Percentiles rank a stretch among this genome's conserved stretches.
These are phyloP conservation scores for Dendrolimus punctatus DNA, from an alignment of 1,140 invertebrate species.

Conservation along the genomic window DNA sequence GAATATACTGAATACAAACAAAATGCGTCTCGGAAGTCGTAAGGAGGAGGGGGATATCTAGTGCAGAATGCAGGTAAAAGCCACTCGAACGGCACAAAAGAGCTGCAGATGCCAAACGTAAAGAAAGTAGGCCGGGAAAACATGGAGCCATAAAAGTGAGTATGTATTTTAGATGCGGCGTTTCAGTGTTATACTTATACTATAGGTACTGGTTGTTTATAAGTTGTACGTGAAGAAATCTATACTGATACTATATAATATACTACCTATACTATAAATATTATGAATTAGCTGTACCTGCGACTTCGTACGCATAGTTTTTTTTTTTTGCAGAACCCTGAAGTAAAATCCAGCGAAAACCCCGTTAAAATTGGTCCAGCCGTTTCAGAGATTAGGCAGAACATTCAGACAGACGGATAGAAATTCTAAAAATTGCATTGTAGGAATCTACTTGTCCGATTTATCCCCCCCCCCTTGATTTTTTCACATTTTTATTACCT, in stretches of 20 bases:
- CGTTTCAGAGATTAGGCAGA: too few relatives aligned
- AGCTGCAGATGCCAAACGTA: conserved; percentile 12
- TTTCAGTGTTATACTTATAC: background rate
- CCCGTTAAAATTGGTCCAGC: too few relatives aligned
- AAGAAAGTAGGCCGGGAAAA: conserved; percentile 28
- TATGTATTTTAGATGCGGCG: conserved; percentile 8
- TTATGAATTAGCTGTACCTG: too few relatives aligned
- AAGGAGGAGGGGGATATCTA: conserved; percentile 8
- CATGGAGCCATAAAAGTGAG: conserved; percentile 2
- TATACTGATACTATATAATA: background rate
- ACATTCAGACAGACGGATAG: too few relatives aligned
- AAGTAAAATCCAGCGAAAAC: too few relatives aligned
- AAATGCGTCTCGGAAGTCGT: conserved; percentile 2
- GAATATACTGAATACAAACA: background rate
- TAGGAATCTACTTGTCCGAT: too few relatives aligned
- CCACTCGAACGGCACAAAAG: conserved; percentile 32
- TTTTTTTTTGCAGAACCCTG: too few relatives aligned
- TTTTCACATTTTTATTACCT: too few relatives aligned
- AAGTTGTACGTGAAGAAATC: background rate
- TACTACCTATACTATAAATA: too few relatives aligned
- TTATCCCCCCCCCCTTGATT: too few relatives aligned
- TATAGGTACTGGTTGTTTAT: conserved; percentile 5
- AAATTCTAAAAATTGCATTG: too few relatives aligned
- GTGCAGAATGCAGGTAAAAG: conserved; percentile 29
- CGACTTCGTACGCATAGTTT: too few relatives aligned